Conservation (phyloP, 2,888 invertebrate genomes). For the Agrilus cyanescens region DNA sequence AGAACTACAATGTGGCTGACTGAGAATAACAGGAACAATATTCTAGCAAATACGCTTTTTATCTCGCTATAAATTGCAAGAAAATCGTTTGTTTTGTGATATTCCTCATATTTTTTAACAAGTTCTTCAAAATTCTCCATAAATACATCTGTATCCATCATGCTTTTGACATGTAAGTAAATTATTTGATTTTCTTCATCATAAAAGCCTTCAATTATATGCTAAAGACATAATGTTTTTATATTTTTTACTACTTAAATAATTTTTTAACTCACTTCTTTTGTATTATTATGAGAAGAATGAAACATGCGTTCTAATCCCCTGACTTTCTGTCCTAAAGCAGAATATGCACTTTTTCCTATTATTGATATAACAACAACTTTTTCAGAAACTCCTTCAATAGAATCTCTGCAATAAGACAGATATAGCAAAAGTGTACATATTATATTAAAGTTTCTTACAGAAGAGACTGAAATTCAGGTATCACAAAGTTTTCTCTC, state of each 20-base stretch:
- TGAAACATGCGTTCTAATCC: conserved; percentile 42
- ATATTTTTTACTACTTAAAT: conserved; percentile 2
- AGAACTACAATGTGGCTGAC: conserved; percentile 66
- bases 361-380: conserved; percentile 60
- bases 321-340: conserved; percentile 52
- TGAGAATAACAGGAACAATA: conserved; percentile 64
- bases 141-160: conserved; percentile 41
- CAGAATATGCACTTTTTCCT: conserved; percentile 55
- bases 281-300: conserved; percentile 31
- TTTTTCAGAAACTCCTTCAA: conserved; percentile 34
- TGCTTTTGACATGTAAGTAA: conserved; percentile 44
- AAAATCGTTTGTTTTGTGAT: conserved; percentile 43
- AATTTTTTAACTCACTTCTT: conserved; percentile 10
- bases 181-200: conserved; percentile 43
- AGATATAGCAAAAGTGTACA: conserved; percentile 4
- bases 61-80: conserved; percentile 55
- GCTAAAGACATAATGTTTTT: conserved; percentile 20
- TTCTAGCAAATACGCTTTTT: conserved; percentile 54
- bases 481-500: too few relatives aligned
- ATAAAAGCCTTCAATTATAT: conserved; percentile 34
- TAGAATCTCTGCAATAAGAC: conserved; percentile 22
- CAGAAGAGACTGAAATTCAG: too few relatives aligned
- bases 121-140: conserved; percentile 38
- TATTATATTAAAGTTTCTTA: too few relatives aligned
- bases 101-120: conserved; percentile 31